phyloP scores from a whole-genome alignment of 2,888 invertebrate species.

The Sminthurides aquaticus region DNA sequence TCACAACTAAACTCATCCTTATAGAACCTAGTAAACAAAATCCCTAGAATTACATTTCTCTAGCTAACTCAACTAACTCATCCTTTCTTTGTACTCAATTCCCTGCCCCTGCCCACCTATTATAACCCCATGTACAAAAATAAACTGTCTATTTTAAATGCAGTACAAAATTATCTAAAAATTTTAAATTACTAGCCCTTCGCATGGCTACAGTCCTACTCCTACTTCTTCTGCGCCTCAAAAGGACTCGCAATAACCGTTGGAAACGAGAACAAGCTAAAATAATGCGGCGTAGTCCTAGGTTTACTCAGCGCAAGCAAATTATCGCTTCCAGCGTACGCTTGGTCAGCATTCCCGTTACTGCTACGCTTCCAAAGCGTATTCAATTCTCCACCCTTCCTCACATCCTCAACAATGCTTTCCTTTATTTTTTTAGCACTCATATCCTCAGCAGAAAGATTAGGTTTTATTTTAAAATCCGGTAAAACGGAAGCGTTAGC shows the following conservation, averaged over 20 bases:
- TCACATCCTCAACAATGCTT: background rate
- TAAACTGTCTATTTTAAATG: too few species aligned
- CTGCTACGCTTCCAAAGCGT: background rate
- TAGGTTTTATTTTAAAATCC: background rate
- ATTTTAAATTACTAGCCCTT: too few species aligned
- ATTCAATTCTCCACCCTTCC: background rate
- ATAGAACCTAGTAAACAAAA: too few species aligned
- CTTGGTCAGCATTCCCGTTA: background rate
- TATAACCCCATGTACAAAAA: too few species aligned
- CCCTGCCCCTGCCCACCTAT: too few species aligned
- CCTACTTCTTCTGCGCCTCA: background rate
- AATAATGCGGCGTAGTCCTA: background rate
- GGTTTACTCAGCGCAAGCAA: background rate
- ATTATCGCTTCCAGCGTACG: background rate
- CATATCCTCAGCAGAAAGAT: background rate
- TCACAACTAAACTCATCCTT: too few species aligned
- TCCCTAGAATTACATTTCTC: too few species aligned
- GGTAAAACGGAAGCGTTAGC: background rate
- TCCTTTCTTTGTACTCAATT: too few species aligned
- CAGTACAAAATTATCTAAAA: background rate
- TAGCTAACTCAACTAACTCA: too few species aligned
- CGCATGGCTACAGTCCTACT: background rate
- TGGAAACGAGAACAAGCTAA: slow-evolving; percentile 4
- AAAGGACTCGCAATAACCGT: background rate
- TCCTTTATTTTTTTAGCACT: background rate